Evolutionary conservation across 2,888 invertebrate genomes (phyloP).

Genomic region (Lapara coniferarum): DNA sequence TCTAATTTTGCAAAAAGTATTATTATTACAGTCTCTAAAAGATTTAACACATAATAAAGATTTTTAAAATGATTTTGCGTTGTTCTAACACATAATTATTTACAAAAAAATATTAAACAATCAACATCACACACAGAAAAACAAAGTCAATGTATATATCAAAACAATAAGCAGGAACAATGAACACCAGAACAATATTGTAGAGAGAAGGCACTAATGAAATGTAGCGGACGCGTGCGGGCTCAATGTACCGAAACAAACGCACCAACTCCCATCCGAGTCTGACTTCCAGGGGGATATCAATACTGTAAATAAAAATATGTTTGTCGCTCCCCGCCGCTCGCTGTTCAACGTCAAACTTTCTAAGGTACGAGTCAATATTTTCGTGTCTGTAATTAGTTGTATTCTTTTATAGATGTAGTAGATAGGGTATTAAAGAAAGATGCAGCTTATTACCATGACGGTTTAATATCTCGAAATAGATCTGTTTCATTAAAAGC

Average conservation of each 20-base stretch:
- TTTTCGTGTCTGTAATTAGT: background rate
- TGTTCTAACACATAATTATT: background rate
- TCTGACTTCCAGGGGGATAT: conserved; percentile 53
- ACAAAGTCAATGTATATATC: conserved; percentile 66
- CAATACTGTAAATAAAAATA: conserved; percentile 47
- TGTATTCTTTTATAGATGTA: background rate
- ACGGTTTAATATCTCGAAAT: too few relatives aligned
- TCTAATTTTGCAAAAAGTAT: too few relatives aligned
- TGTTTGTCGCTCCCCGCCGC: conserved; percentile 40
- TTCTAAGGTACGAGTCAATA: conserved; percentile 16
- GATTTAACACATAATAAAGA: too few relatives aligned
- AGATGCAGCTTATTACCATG: too few relatives aligned
- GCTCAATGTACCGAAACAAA: conserved; percentile 75
- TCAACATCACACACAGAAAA: conserved; percentile 28
- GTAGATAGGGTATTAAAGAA: too few relatives aligned
- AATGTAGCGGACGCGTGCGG: conserved; percentile 68
- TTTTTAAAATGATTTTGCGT: too few relatives aligned
- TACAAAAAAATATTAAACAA: background rate
- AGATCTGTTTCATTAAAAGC: too few relatives aligned
- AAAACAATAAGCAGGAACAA: conserved; percentile 67
- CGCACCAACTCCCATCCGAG: conserved; percentile 59
- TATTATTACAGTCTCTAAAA: too few relatives aligned
- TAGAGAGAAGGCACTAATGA: conserved; percentile 68
- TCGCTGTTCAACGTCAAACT: background rate
- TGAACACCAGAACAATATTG: conserved; percentile 69